Evolutionary conservation across 92 coral and sea anemone species (phyloP).

Genomic region (Porites rus): DNA sequence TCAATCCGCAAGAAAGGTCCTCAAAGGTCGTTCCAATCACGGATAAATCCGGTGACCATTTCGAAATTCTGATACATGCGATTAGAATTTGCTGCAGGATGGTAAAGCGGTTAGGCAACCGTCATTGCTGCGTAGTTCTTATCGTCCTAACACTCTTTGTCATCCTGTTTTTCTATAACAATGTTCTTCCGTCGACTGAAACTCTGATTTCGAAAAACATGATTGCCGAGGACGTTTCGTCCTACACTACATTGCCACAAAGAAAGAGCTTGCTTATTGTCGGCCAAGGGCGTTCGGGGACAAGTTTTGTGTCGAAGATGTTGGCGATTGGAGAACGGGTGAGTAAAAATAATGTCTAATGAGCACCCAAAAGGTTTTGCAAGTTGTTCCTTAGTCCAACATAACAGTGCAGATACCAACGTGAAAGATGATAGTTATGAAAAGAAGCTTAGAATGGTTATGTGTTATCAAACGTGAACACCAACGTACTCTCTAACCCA

Average conservation of each 20-base stretch:
- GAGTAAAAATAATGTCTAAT: not conserved
- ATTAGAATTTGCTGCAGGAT: not conserved
- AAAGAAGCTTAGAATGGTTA: not conserved
- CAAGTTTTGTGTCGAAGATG: constrained; percentile 44
- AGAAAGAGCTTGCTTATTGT: constrained; percentile 36
- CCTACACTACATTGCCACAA: not conserved
- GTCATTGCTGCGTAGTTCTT: not conserved
- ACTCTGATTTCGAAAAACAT: constrained; percentile 5
- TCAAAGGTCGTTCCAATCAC: not conserved
- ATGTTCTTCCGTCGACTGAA: not conserved
- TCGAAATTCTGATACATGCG: not conserved
- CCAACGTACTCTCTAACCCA: no score
- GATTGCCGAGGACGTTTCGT: not conserved
- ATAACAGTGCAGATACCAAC: not conserved
- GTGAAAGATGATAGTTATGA: not conserved
- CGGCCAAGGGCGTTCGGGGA: constrained; percentile 49
- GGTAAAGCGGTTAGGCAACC: not conserved
- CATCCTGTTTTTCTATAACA: not conserved
- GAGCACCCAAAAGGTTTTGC: not conserved
- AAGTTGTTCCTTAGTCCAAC: not conserved
- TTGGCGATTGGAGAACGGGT: constrained; percentile 23
- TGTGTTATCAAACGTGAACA: no score
- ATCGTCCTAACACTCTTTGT: not conserved
- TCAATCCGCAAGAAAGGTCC: not conserved
- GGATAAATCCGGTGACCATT: not conserved